Percentiles rank a stretch among this genome's conserved stretches.
These are phyloP conservation scores for Scaeva pyrastri DNA, from an alignment of 2,888 invertebrate species.

Conservation along the genomic window DNA sequence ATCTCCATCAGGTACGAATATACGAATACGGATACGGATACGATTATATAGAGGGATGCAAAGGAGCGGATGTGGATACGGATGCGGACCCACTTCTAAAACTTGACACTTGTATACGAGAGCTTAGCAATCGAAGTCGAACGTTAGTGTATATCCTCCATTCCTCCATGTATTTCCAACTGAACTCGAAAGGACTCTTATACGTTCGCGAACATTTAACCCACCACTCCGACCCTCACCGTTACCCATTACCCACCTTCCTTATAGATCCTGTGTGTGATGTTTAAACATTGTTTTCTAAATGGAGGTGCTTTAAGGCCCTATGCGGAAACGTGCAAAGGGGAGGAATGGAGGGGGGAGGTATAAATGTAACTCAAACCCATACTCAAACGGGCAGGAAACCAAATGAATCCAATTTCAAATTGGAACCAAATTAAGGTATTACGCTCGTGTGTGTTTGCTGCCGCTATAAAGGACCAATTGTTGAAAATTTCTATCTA, in stretches of 20 bases:
- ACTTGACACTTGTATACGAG: constrained; percentile 63
- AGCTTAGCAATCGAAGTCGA: constrained; percentile 41
- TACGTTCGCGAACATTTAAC: constrained; percentile 32
- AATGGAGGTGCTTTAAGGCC: constrained; percentile 3
- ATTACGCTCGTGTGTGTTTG: constrained; percentile 53
- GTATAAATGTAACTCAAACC: constrained; percentile 38
- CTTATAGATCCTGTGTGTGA: neutral
- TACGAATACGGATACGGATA: neutral
- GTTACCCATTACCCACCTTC: no score
- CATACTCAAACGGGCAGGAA: constrained; percentile 45
- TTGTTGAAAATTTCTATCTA: constrained; percentile 57
- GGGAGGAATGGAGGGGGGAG: no score
- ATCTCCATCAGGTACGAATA: constrained; percentile 55
- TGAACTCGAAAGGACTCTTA: neutral
- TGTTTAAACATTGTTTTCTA: constrained; percentile 19
- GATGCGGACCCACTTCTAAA: constrained; percentile 57
- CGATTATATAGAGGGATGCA: no score
- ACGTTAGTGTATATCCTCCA: neutral
- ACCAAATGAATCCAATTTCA: constrained; percentile 68
- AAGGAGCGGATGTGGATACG: no score
- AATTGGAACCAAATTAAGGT: constrained; percentile 74
- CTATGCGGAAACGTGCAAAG: neutral
- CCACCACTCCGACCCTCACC: neutral
- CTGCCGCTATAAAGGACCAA: constrained; percentile 53
- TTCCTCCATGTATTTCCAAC: neutral